Evolutionary conservation across 2,797 vertebrate species (phyloP).

Genomic region (Acridotheres tristis): DNA sequence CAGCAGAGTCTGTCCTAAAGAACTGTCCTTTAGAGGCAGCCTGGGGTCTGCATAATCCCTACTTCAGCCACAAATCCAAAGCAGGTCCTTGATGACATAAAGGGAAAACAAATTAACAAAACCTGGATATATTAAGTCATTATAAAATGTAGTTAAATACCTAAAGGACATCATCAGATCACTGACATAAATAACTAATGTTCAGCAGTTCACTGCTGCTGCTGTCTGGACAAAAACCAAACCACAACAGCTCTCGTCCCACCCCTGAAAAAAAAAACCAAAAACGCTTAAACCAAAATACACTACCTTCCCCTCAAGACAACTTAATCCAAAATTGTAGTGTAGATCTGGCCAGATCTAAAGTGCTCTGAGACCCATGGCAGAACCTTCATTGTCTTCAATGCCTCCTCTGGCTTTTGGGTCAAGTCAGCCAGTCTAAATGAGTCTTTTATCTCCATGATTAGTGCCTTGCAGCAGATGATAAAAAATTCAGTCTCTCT

Average conservation of each 20-base stretch:
- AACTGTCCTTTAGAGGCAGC: not conserved
- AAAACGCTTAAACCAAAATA: not conserved
- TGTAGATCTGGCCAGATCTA: not conserved
- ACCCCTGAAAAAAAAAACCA: too few species aligned
- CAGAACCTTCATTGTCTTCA: not conserved
- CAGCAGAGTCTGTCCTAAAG: not conserved
- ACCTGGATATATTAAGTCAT: not conserved
- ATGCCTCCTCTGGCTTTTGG: not conserved
- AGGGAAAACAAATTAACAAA: not conserved
- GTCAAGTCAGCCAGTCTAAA: not conserved
- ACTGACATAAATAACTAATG: not conserved
- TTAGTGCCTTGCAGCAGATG: conserved; percentile 8
- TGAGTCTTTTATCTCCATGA: not conserved
- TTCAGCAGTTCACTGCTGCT: not conserved
- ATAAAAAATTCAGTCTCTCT: conserved; percentile 9
- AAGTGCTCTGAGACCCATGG: not conserved
- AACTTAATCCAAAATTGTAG: not conserved
- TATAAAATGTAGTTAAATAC: not conserved
- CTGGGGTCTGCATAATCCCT: not conserved
- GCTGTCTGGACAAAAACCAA: not conserved
- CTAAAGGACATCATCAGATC: not conserved
- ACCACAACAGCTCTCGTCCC: rapidly evolving
- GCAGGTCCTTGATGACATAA: not conserved
- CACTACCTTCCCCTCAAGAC: not conserved
- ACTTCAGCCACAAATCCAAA: not conserved